These are phyloP conservation scores for Nowickia ferox DNA, from an alignment of 2,888 invertebrate species.

Conservation along the genomic window DNA sequence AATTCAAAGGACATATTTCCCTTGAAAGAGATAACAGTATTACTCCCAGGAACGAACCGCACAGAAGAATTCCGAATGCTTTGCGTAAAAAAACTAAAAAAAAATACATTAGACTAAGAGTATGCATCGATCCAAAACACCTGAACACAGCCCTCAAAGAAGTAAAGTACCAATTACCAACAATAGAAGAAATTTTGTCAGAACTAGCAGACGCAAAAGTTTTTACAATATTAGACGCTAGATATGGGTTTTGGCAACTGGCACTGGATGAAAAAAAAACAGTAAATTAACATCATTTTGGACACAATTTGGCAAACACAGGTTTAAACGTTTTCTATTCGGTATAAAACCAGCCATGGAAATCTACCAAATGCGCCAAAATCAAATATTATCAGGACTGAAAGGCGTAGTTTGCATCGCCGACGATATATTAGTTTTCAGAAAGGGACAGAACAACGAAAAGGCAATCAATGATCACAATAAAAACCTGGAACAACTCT, in stretches of 20 bases:
- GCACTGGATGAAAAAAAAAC: no score
- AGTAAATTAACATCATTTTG: no score
- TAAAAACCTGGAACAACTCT: constrained; percentile 50
- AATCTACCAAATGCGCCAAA: background rate
- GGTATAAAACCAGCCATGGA: constrained; percentile 19
- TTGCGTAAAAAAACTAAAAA: no score
- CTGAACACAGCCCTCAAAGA: constrained; percentile 5
- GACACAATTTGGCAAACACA: no score
- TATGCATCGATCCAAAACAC: no score
- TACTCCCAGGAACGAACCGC: no score
- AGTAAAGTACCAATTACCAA: constrained; percentile 5
- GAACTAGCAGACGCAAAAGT: constrained; percentile 1
- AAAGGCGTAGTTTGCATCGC: constrained; percentile 47
- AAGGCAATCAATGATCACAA: constrained; percentile 48
- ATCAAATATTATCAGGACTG: background rate
- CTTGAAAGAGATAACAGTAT: no score
- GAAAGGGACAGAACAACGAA: constrained; percentile 32
- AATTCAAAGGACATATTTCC: no score
- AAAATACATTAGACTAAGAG: no score
- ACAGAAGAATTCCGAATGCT: no score
- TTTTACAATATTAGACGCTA: constrained; percentile 7
- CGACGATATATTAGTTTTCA: constrained; percentile 44
- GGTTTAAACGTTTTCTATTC: constrained; percentile 17
- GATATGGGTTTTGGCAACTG: no score
- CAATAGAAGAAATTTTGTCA: background rate